Evolutionary conservation across 2,113 vertebrate genomes (phyloP).

Genomic region (Tyrannus savana): DNA sequence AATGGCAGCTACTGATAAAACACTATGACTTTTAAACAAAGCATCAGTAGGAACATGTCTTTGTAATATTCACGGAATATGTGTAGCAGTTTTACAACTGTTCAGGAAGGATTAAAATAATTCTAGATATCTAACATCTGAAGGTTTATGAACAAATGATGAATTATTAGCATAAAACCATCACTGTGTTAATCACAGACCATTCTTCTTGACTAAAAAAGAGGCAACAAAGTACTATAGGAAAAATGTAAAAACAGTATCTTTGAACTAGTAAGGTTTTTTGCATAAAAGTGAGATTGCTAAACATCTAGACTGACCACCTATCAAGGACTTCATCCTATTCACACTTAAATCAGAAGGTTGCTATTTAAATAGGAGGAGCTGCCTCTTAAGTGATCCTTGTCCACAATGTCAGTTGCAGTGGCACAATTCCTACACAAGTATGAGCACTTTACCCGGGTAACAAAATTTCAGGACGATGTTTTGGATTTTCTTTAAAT

Average conservation of each 20-base stretch:
- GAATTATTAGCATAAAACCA: background rate
- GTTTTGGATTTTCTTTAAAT: background rate
- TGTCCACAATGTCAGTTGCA: background rate
- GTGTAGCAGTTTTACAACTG: background rate
- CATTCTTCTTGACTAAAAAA: background rate
- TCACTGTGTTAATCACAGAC: background rate
- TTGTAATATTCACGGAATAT: background rate
- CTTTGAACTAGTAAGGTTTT: background rate
- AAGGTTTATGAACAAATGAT: background rate
- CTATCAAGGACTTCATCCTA: background rate
- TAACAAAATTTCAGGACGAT: background rate
- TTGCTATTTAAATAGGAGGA: background rate
- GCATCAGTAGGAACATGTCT: background rate
- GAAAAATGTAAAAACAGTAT: background rate
- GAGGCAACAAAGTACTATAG: background rate
- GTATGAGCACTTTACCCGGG: background rate
- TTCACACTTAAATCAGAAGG: background rate
- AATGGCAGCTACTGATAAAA: background rate
- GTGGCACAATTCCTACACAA: background rate
- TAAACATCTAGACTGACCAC: background rate
- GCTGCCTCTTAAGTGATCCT: background rate
- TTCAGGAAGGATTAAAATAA: background rate
- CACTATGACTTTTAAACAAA: background rate
- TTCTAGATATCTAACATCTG: background rate
- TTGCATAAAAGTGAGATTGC: background rate